Conservation (phyloP, 2,797 vertebrate genomes). For the Ctenosaura bakeri region DNA sequence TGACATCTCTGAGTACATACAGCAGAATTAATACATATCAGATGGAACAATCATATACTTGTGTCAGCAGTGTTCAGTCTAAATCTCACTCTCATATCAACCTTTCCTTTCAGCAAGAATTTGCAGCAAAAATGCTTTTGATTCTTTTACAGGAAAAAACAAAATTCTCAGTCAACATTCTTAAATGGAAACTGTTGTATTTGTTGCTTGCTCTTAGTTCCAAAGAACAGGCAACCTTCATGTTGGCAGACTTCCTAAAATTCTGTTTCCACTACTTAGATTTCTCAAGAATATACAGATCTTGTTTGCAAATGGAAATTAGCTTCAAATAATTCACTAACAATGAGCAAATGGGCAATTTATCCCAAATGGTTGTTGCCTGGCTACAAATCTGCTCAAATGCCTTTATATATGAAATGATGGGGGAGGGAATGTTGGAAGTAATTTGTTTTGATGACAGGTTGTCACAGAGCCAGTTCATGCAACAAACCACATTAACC, state of each 20-base stretch:
- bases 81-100: not conserved
- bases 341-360: constrained; percentile 28
- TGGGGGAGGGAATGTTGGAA: constrained; percentile 19
- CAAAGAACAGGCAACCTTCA: not conserved
- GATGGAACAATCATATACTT: not conserved
- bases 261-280: not conserved
- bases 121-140: not conserved
- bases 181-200: not conserved
- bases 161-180: not conserved
- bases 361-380: constrained; percentile 27
- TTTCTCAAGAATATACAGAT: constrained; percentile 34
- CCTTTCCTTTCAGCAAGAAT: not conserved
- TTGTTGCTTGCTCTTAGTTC: not conserved
- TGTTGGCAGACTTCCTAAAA: constrained; percentile 31
- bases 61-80: not conserved
- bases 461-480: constrained; percentile 21
- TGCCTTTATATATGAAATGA: constrained; percentile 36
- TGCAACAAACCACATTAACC: constrained; percentile 32
- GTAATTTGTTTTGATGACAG: constrained; percentile 30
- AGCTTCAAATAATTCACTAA: constrained; percentile 33
- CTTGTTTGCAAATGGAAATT: constrained; percentile 37
- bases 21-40: no score
- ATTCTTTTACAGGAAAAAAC: not conserved
- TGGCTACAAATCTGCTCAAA: constrained; percentile 34
- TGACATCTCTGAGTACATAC: not conserved